Base-by-base conservation (phyloP, 2,113 vertebrate genomes). In the Pollachius pollachius region DNA sequence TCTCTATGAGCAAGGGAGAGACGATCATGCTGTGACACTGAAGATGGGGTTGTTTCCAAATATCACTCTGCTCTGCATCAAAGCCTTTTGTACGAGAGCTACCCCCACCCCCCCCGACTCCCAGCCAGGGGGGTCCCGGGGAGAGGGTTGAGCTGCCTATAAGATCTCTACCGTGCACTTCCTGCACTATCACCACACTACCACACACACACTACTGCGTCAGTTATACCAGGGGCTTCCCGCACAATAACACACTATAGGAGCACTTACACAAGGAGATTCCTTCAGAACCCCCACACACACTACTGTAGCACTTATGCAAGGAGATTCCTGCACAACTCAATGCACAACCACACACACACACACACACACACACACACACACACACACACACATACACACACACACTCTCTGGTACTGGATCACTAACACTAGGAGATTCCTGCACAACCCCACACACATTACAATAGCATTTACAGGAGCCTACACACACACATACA, bases 71-170 rank as follows among this genome's bases (percentile, higher is more conserved):
- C 81, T 81, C 78, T 84, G 79, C 83, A 85, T 86, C 84, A 87
- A 88, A 84, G 85, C 80, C 41, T 70, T 82, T 75, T 81, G 78
- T 79, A 81, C 11, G 13, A 82, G 81, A 87, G 84, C 57, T 19
- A 77, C 88, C 30, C 30, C 85, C 82, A 84, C 73, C 54, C 81
- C 73, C 23, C 3, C 23, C 23, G 23, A 23, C 23, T 76, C 65
- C n/a, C 62, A 89, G 89, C 88, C 87, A 89, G 87, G 88, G 68
- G 77, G 74, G 68, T 34, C 84, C 81, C 70, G 82, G 78, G 48
- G 64, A 88, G 84, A 80, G 81, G 81, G 73, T 81, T 87, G 81
- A 87, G 84, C 87, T 88, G 87, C 72, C 70, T 78, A 34, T n/a
- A 48, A 69, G 74, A 79, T 62, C 81, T 64, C 81, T 84, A 83